Conservation (phyloP, 2,888 invertebrate genomes). For the Autographa pulchrina region DNA sequence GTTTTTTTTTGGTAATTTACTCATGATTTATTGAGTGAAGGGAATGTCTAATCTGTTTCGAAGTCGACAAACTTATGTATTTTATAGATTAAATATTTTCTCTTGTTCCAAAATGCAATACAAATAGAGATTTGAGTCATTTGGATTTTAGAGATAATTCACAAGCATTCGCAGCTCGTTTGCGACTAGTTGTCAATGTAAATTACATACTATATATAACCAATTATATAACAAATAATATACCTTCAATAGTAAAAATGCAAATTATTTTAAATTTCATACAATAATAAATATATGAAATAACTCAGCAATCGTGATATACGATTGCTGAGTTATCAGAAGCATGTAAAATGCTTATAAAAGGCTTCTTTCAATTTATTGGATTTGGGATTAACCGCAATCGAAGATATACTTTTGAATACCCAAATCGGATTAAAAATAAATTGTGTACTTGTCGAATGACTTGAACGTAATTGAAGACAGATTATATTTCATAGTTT, state of each 20-base stretch:
- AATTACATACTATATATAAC: not conserved
- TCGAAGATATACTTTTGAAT: conserved; percentile 44
- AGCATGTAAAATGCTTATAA: conserved; percentile 43
- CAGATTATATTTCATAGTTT: conserved; percentile 4
- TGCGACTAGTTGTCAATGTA: not conserved
- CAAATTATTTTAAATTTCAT: not conserved
- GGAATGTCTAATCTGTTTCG: not conserved
- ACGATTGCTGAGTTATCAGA: no score
- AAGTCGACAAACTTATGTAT: no score
- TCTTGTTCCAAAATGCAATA: no score
- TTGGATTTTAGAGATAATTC: not conserved
- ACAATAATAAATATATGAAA: conserved; percentile 8
- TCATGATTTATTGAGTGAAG: not conserved
- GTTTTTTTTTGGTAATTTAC: not conserved
- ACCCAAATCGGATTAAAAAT: conserved; percentile 49
- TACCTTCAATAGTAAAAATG: not conserved
- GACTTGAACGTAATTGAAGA: not conserved
- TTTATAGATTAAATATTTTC: no score
- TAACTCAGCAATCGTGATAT: conserved; percentile 20
- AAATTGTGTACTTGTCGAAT: conserved; percentile 39
- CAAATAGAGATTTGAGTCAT: no score
- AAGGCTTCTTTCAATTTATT: conserved; percentile 56
- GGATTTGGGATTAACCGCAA: conserved; percentile 52
- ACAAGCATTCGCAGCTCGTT: not conserved
- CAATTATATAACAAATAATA: no score